Conservation (phyloP, 30 jellyfish, hydroid and myxozoan species). For the Euphysa ruthae region DNA sequence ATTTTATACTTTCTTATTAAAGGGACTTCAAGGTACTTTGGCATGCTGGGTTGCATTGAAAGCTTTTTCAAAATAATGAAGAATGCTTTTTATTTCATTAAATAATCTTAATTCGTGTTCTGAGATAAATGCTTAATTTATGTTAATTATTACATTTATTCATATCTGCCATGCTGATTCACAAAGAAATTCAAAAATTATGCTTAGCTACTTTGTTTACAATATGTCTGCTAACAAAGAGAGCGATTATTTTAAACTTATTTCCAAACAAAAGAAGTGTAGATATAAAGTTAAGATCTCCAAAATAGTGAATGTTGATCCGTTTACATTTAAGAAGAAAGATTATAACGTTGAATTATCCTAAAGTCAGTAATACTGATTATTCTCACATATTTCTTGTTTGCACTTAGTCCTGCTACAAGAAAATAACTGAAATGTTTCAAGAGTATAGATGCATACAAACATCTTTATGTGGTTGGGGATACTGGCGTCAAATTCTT, state of each 20-base stretch:
- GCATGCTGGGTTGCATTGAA: too few species aligned
- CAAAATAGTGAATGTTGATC: not conserved
- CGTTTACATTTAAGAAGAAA: not conserved
- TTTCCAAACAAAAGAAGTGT: not conserved
- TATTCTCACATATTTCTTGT: not conserved
- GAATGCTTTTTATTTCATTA: too few species aligned
- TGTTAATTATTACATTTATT: not conserved
- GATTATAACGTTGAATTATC: not conserved
- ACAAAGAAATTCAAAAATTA: not conserved
- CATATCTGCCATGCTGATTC: constrained; percentile 2
- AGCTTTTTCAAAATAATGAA: too few species aligned
- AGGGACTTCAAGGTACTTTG: too few species aligned
- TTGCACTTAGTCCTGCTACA: not conserved
- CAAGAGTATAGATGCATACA: not conserved
- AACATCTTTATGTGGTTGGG: too few species aligned
- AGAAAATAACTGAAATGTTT: not conserved
- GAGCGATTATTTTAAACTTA: not conserved
- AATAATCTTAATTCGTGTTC: not conserved
- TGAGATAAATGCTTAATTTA: not conserved
- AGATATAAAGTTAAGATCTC: not conserved
- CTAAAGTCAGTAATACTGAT: not conserved
- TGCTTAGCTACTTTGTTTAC: not conserved
- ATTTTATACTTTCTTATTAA: too few species aligned
- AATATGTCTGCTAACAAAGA: constrained; percentile 1
- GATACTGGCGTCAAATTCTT: too few species aligned